Base-by-base conservation (phyloP, 2,888 invertebrate genomes). In the Lepetodrilus schrolli region DNA sequence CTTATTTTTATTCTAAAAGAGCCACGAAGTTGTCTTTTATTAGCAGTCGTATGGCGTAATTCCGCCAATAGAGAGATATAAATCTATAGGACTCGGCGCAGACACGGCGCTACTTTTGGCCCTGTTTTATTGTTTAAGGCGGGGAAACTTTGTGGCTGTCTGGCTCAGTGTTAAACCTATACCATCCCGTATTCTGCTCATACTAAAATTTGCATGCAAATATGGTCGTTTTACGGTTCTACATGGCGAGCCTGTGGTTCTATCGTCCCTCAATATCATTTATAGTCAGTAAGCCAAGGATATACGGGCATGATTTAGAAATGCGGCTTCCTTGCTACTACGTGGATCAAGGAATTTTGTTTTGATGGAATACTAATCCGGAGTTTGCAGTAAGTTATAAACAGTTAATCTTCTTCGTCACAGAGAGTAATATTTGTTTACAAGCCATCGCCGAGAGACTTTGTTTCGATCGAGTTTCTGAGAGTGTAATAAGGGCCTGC, bases 191-290 rank as follows among this genome's bases (percentile, higher is more conserved):
- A 58, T 58, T 58, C 58, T 58, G 34, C 13, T 58, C 58, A 58
- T 58, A 58, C 58, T 58, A 58, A 58, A 58, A 58, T 58, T 58
- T 58, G 58, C 58, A 58, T 58, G 58, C 58, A 58, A 58, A 58
- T 58, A 58, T 58, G 58, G 58, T 58, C 58, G 26, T 58, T 58
- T 58, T 58, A 58, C 58, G 58, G 34, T 58, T 58, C 58, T 58
- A 26, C 58, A 30, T 58, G 58, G 30, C 34, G 7, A 5, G 43
- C 30, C 30, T 2, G 17, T 8, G 2, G 58, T n/a, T 23, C 34
- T 23, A 58, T 58, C 30, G 17, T 34, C 30, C 26, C 30, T 58
- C 58, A 58, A 58, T 58, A 58, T 30, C 26, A 30, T 58, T 23
- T 58, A 30, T 30, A 58, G 10, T 13, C 43, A 43, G n/a, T 43